Base-by-base conservation (phyloP, 2,113 vertebrate species). In the Tylochromis polylepis region DNA sequence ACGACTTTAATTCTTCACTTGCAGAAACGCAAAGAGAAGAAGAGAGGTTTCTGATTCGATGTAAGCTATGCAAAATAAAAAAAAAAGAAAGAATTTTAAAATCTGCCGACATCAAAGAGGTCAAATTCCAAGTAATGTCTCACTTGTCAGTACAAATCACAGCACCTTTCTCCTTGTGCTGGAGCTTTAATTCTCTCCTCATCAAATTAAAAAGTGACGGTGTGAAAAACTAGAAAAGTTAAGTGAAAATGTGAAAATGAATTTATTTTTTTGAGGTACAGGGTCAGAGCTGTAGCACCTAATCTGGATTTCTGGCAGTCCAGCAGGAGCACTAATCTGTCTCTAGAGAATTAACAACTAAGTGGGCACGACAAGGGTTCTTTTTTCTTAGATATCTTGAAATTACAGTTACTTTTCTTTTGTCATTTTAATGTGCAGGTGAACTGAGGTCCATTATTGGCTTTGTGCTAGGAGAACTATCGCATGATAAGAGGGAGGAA, bases 351-450 rank as follows among this genome's bases (percentile, higher is more conserved):
- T 85, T n/a, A 87, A 81, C 70, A 81, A 79, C 80, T 58, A 82
- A 85, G 85, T 87, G 82, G 84, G 34, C 11, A 53, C 1, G 10
- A 49, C 79, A 70, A 59, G 20, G 29, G 16, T 79, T 84, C 10
- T 78, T 46, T 77, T 85, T 55, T 16, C 10, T 77, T 5, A 12
- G 83, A 83, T 24, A 57, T 51, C 70, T 83, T 31, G 79, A 87
- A 85, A 82, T 78, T 51, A 84, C 78, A 87, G 84, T 57, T 38
- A 85, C 70, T 83, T 86, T 90, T 53, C 22, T 51, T 59, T 84
- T 87, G 80, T 86, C 58, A 83, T 81, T 86, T 84, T 57, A 85
- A 80, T 72, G 80, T 60, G 5, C 77, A 85, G 88, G 82, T 89
- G 84, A 89, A 81, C 62, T 3, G 51, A 79, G 59, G 82, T 81